Evolutionary conservation across 2,113 vertebrate species (phyloP).

Genomic region (Clarias batrachus): DNA sequence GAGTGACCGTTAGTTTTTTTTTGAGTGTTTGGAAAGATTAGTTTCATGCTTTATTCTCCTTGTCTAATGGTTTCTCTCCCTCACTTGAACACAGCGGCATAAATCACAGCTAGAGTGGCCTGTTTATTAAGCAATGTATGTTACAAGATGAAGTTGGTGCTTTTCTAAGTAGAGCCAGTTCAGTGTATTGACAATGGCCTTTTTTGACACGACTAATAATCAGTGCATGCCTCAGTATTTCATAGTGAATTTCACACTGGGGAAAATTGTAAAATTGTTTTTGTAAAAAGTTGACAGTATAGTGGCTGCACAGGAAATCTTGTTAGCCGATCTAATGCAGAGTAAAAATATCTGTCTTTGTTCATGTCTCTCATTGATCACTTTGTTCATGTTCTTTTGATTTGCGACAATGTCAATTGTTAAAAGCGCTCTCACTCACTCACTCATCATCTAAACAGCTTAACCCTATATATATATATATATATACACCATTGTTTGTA

Average conservation of each 20-base stretch:
- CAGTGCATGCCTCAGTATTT: background rate
- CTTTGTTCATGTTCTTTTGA: no score
- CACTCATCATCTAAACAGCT: no score
- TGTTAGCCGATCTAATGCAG: background rate
- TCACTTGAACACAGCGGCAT: slow-evolving; percentile 45
- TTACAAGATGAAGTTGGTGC: slow-evolving; percentile 43
- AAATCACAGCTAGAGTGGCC: slow-evolving; percentile 46
- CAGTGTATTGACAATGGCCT: slow-evolving; percentile 17
- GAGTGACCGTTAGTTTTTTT: slow-evolving; percentile 32
- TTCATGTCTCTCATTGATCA: background rate
- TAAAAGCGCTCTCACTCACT: no score
- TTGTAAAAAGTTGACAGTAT: background rate
- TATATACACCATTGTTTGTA: no score
- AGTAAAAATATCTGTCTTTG: background rate
- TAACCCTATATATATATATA: no score
- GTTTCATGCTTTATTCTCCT: slow-evolving; percentile 38
- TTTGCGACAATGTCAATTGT: no score
- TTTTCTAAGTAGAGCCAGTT: slow-evolving; percentile 31
- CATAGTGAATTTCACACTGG: background rate
- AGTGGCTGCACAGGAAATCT: background rate
- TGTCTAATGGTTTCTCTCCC: slow-evolving; percentile 34
- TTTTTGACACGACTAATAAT: slow-evolving; percentile 24
- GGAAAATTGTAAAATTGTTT: background rate
- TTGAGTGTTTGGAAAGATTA: slow-evolving; percentile 37
- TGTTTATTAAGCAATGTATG: slow-evolving; percentile 49